These are phyloP conservation scores for Rhagoletis pomonella DNA, from an alignment of 1,140 invertebrate species.

Conservation along the genomic window DNA sequence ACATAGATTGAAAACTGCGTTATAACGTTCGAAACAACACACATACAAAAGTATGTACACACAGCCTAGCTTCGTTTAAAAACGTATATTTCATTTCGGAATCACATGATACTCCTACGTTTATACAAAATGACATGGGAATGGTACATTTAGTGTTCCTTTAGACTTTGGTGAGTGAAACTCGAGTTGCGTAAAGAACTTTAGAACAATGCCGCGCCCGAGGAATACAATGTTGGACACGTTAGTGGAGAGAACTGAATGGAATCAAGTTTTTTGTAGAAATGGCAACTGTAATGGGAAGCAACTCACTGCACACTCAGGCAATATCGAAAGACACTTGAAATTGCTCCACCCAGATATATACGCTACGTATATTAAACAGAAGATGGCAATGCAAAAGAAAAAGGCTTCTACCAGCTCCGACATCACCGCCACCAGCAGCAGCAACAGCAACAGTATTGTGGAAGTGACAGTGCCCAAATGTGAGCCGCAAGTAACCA, in stretches of 20 bases:
- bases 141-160: constrained; percentile 6
- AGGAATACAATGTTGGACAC: neutral
- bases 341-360: neutral
- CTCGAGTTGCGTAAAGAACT: neutral
- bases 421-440: neutral
- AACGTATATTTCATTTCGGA: neutral
- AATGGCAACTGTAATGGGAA: neutral
- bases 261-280: neutral
- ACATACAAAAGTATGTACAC: neutral
- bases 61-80: neutral
- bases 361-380: neutral
- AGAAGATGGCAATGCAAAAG: neutral
- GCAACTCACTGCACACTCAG: neutral
- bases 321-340: constrained; percentile 15
- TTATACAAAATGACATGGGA: neutral
- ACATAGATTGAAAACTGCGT: too few species aligned
- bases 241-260: neutral
- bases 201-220: constrained; percentile 1
- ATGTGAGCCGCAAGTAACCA: neutral
- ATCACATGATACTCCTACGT: neutral
- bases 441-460: neutral
- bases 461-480: neutral
- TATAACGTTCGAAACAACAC: neutral
- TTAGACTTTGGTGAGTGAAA: neutral
- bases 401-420: neutral